These are phyloP conservation scores for Acutogordius australiensis DNA, from an alignment of 2,888 invertebrate genomes.

Conservation along the genomic window DNA sequence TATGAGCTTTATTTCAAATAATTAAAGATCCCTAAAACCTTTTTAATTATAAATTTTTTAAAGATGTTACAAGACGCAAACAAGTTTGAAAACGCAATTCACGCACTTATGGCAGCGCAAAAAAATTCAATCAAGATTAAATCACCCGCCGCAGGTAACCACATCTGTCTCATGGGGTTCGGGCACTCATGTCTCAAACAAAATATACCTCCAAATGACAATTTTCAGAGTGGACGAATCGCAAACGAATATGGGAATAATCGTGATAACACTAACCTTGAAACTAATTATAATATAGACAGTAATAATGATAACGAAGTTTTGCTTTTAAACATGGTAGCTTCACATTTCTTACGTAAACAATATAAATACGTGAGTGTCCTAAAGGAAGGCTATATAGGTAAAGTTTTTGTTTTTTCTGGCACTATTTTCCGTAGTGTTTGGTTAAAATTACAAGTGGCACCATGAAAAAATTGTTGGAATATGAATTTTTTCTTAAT, in stretches of 20 bases:
- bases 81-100: slow-evolving; percentile 70
- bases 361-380: slow-evolving; percentile 68
- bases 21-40: no score
- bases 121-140: slow-evolving; percentile 38
- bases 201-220: background rate
- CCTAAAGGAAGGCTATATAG: slow-evolving; percentile 57
- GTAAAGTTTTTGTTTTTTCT: no score
- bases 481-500: no score
- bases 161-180: slow-evolving; percentile 44
- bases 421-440: no score
- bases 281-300: background rate
- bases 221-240: no score
- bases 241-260: no score
- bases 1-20: no score
- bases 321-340: slow-evolving; percentile 44
- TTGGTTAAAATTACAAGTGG: slow-evolving; percentile 13
- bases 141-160: slow-evolving; percentile 19
- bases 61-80: slow-evolving; percentile 77
- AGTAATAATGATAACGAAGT: background rate
- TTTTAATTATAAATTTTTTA: no score
- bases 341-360: slow-evolving; percentile 75
- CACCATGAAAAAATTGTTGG: background rate
- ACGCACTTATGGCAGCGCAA: slow-evolving; percentile 57
- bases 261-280: no score
- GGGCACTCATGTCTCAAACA: slow-evolving; percentile 32